A percentile compares a stretch with the other conserved stretches of the same genome.
These are phyloP conservation scores for Trinectes maculatus DNA, from an alignment of 2,113 vertebrate genomes.

Conservation along the genomic window DNA sequence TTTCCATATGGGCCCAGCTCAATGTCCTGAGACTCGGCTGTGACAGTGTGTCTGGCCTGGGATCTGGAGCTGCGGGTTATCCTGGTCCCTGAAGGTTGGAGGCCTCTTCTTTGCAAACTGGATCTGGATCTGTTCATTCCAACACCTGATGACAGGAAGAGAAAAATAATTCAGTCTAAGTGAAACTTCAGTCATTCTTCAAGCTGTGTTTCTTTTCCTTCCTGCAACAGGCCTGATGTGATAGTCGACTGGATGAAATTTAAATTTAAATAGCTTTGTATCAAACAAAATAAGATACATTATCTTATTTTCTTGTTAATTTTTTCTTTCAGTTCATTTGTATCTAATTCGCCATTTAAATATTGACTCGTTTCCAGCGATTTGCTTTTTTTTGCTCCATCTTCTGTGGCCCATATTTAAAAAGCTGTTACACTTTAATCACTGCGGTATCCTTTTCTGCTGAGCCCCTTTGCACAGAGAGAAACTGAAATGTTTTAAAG, in stretches of 20 bases:
- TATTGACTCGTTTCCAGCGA: slow-evolving; percentile 28
- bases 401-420: slow-evolving; percentile 87
- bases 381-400: slow-evolving; percentile 40
- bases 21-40: slow-evolving; percentile 28
- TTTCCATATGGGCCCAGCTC: slow-evolving; percentile 43
- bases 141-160: slow-evolving; percentile 38
- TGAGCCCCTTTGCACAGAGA: slow-evolving; percentile 69
- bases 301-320: no score
- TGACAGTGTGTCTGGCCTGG: slow-evolving; percentile 34
- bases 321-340: neutral
- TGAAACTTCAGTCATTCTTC: slow-evolving; percentile 3
- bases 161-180: neutral
- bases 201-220: neutral
- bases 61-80: slow-evolving; percentile 71
- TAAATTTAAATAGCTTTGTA: no score
- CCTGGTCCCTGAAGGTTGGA: slow-evolving; percentile 53
- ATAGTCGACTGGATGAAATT: no score
- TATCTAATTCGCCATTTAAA: slow-evolving; percentile 6
- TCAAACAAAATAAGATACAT: no score
- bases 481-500: slow-evolving; percentile 91
- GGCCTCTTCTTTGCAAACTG: slow-evolving; percentile 57
- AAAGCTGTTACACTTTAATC: slow-evolving; percentile 90
- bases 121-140: slow-evolving; percentile 76
- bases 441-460: slow-evolving; percentile 82
- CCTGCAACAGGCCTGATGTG: no score